Base-by-base conservation (phyloP, 1,140 invertebrate genomes). In the Plodia interpunctella region DNA sequence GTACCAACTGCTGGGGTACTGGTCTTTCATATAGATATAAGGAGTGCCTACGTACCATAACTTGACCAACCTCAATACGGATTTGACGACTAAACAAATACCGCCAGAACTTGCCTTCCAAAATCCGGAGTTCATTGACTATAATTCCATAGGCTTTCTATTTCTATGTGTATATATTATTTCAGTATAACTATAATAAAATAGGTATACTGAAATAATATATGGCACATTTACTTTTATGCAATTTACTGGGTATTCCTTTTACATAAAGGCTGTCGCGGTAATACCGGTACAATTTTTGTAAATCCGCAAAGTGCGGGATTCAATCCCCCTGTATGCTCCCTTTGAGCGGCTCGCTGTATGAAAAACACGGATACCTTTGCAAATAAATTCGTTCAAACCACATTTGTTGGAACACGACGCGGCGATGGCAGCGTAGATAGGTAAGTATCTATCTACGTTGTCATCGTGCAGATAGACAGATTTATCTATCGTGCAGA, bases 301-400 rank as follows among this genome's bases (percentile, higher is more conserved):
- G 38, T 44, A 44, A 44, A 44, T 44, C 38, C 38, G 38, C 9
- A 44, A 44, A 44, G 38, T 44, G 38, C 38, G 38, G 38, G 38
- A 44, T 44, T 44, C 13, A 44, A 44, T 44, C 38, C 38, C n/a
- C 38, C 13, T 44, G 38, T 44, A 44, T n/a, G 38, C 10, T 44
- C 38, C 38, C 38, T 44, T 44, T 44, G 38, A 44, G 38, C 38
- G 15, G 38, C n/a, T 4, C 38, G 15, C n/a, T 44, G 38, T 15
- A 44, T 44, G 38, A 44, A 44, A 44, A 44, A 44, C n/a, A 44
- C 38, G 38, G n/a, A 44, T 44, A 44, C 38, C 38, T 44, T 44
- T 44, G n/a, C 38, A 44, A 44, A 44, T 44, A 44, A 44, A 44
- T 15, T 44, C 38, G 38, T 17, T 44, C 13, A 44, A 44, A 44